phyloP scores from a whole-genome alignment of 1,140 invertebrate genomes.

The Monomorium pharaonis region DNA sequence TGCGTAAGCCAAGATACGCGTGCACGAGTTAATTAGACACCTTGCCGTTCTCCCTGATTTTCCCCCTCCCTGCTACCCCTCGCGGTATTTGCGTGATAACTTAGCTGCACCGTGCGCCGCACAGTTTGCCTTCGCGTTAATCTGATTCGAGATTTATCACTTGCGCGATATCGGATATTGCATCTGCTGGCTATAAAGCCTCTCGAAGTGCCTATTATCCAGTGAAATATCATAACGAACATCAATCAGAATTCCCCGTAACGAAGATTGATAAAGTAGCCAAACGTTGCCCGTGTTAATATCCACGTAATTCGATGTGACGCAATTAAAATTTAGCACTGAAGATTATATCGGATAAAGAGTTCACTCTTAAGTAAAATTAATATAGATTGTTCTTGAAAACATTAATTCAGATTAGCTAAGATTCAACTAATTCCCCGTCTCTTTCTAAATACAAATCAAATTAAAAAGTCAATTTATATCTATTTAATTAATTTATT shows the following conservation, averaged over 20 bases:
- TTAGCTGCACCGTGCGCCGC: neutral
- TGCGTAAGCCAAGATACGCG: neutral
- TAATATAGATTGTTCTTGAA: neutral
- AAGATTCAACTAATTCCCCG: neutral
- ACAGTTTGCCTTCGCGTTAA: constrained; percentile 17
- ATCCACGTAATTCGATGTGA: neutral
- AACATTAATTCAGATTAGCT: neutral
- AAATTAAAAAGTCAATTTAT: neutral
- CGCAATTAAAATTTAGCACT: neutral
- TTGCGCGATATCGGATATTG: constrained; percentile 1
- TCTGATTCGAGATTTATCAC: constrained; percentile 33
- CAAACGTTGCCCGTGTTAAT: neutral
- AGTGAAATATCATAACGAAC: neutral
- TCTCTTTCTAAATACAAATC: neutral
- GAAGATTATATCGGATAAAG: neutral
- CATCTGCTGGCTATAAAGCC: neutral
- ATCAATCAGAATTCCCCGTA: constrained; percentile 9
- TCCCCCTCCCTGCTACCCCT: neutral
- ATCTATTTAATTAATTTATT: neutral
- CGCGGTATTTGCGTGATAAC: constrained; percentile 23
- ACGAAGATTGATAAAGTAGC: constrained; percentile 24
- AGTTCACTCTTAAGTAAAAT: neutral
- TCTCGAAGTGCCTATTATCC: neutral
- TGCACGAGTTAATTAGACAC: constrained; percentile 28
- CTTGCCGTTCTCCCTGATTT: neutral